These are phyloP conservation scores for Zosterops pallidus DNA, from an alignment of 2,113 vertebrate species.

Conservation along the genomic window DNA sequence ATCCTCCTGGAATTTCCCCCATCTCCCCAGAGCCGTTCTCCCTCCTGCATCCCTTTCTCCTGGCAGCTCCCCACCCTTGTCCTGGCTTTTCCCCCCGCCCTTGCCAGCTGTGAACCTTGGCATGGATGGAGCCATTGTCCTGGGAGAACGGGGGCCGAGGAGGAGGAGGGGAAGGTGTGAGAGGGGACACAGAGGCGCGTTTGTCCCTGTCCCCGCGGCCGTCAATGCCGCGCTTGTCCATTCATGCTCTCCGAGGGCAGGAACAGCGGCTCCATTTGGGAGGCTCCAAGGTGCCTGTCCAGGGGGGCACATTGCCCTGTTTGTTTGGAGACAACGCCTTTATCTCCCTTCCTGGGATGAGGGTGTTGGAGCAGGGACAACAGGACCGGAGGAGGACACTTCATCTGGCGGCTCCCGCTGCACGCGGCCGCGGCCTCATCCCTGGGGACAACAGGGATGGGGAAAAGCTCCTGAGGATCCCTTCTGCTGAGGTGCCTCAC, in stretches of 20 bases:
- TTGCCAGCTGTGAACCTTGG: constrained; percentile 80
- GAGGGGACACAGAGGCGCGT: constrained; percentile 71
- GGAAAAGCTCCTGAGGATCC: not conserved
- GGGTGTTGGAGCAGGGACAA: not conserved
- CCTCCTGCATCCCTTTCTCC: not conserved
- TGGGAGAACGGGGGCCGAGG: not conserved
- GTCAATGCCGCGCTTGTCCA: constrained; percentile 83
- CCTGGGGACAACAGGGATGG: not conserved
- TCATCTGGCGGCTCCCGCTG: not conserved
- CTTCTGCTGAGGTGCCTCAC: not conserved
- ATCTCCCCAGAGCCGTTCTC: not conserved
- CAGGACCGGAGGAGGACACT: not conserved
- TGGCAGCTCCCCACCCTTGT: constrained; percentile 3
- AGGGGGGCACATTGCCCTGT: constrained; percentile 64
- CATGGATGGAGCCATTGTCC: constrained; percentile 79
- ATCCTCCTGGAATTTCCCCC: not conserved
- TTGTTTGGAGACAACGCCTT: constrained; percentile 61
- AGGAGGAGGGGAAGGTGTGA: constrained; percentile 75
- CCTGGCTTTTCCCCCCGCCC: constrained; percentile 35
- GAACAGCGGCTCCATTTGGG: constrained; percentile 71
- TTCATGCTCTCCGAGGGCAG: constrained; percentile 79
- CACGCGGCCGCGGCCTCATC: not conserved
- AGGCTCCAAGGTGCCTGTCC: constrained; percentile 62
- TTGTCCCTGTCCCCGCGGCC: constrained; percentile 70
- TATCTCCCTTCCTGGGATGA: not conserved